Evolutionary conservation across 2,113 vertebrate species (phyloP).

Genomic region (Macaca fascicularis): T2T-MFA8v1.1 NC_088392.1:64626001-64626500

Average conservation of each 20-base stretch:
- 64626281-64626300: neutral
- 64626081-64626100: too few species aligned
- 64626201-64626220: neutral
- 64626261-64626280: neutral
- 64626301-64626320: neutral
- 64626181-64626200: neutral
- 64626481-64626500: neutral
- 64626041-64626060: too few species aligned
- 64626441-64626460: neutral
- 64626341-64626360: neutral
- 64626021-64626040: too few species aligned
- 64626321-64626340: neutral
- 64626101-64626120: neutral
- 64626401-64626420: fast-evolving
- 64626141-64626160: neutral
- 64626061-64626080: too few species aligned
- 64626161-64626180: neutral
- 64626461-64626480: neutral
- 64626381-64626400: neutral
- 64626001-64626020: too few species aligned
- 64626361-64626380: neutral
- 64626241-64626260: neutral
- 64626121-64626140: neutral
- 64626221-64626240: neutral
- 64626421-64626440: neutral